phyloP scores from a whole-genome alignment of 2,888 invertebrate genomes.

The Alviniconcha strummeri region DNA sequence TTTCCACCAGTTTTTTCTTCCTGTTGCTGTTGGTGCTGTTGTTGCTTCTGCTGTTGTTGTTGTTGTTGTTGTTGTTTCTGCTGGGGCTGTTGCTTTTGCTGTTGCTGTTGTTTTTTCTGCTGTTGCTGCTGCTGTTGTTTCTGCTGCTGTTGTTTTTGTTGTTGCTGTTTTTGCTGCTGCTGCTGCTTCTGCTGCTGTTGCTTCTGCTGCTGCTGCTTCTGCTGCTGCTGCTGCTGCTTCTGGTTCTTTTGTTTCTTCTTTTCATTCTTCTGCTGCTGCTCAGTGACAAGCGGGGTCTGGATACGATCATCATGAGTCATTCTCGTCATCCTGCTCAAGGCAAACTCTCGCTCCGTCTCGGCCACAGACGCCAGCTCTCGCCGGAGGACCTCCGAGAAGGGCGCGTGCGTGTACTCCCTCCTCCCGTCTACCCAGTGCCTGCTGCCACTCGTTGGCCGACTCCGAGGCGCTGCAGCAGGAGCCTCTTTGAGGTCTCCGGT shows the following conservation, averaged over 20 bases:
- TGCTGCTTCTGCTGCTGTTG: background rate
- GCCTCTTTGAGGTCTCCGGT: background rate
- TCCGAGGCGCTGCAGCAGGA: too few relatives aligned
- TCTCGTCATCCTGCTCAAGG: background rate
- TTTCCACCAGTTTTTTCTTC: background rate
- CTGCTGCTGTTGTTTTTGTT: background rate
- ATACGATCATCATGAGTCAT: background rate
- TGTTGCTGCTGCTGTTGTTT: background rate
- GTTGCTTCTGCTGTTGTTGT: background rate
- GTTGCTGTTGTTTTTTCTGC: background rate
- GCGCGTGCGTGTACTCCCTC: background rate
- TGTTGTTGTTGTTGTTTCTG: background rate
- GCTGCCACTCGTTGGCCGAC: background rate
- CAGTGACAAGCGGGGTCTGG: background rate
- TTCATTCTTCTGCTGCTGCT: background rate
- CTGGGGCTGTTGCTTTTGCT: background rate
- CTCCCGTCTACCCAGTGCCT: background rate
- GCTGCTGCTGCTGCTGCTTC: too few relatives aligned
- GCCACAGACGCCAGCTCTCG: conserved; percentile 16
- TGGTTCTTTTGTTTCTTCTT: too few relatives aligned
- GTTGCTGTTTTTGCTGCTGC: background rate
- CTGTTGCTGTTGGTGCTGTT: conserved; percentile 9
- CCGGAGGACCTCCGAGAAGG: conserved; percentile 11
- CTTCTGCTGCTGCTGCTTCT: too few relatives aligned
- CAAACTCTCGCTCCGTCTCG: conserved; percentile 17